Percentiles rank a stretch among this genome's conserved stretches.
These are phyloP conservation scores for Dolichoris vasculosae DNA, from an alignment of 1,140 invertebrate genomes.

Conservation along the genomic window DNA sequence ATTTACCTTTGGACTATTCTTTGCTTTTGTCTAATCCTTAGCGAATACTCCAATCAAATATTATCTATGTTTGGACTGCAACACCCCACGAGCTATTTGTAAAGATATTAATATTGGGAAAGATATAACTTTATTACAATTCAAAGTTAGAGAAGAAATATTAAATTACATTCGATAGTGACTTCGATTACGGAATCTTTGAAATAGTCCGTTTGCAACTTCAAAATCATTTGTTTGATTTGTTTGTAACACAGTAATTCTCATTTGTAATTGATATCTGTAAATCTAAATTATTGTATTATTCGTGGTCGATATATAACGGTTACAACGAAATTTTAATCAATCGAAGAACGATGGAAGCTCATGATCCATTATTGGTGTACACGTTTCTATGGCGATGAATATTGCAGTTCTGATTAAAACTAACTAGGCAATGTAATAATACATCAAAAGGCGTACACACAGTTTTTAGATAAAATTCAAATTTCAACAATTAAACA, in stretches of 20 bases:
- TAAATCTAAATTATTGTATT: not conserved
- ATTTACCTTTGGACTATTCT: conserved; percentile 24
- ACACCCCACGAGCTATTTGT: not conserved
- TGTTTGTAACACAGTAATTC: not conserved
- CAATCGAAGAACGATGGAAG: not conserved
- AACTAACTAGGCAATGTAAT: too few relatives aligned
- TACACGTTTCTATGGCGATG: too few relatives aligned
- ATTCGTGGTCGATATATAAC: not conserved
- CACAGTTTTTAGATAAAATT: too few relatives aligned
- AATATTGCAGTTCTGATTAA: too few relatives aligned
- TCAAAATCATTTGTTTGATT: not conserved
- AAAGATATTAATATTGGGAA: not conserved
- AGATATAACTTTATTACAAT: not conserved
- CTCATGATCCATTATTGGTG: not conserved
- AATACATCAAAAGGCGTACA: too few relatives aligned
- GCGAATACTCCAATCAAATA: conserved; percentile 22
- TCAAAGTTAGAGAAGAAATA: not conserved
- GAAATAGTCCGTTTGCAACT: not conserved
- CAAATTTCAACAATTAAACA: too few relatives aligned
- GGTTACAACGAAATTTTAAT: not conserved
- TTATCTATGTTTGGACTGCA: not conserved
- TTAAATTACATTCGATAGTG: not conserved
- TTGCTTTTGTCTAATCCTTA: conserved; percentile 4
- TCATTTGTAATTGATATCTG: not conserved
- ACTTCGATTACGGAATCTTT: not conserved